Percentiles rank a stretch among this genome's conserved stretches.
Conservation (phyloP, 53 echinoderm and acorn worm species). For the Astropecten irregularis region DNA sequence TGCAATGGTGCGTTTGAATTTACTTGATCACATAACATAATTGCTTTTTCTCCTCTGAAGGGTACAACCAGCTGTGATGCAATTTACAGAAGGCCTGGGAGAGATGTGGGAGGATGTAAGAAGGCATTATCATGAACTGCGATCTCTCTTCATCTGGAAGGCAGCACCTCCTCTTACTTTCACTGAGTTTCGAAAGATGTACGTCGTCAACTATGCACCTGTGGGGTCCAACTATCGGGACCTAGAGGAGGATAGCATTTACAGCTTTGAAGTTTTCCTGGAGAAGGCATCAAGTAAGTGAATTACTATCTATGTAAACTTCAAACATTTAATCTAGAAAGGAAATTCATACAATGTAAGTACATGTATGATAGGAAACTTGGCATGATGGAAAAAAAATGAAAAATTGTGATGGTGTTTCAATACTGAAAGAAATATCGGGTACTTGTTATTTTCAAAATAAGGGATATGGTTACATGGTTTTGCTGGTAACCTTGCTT, state of each 20-base stretch:
- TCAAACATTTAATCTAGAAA: not conserved
- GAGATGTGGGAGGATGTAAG: not conserved
- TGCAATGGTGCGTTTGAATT: slow-evolving; percentile 6
- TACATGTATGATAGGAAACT: slow-evolving; percentile 2
- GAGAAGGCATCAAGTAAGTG: slow-evolving; percentile 22
- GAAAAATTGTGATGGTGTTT: not conserved
- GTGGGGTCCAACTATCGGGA: slow-evolving; percentile 7
- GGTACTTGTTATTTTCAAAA: slow-evolving; percentile 1
- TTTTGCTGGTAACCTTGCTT: not conserved
- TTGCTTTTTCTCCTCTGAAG: slow-evolving; percentile 14
- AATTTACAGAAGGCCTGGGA: slow-evolving; percentile 11
- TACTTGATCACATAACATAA: slow-evolving; percentile 4
- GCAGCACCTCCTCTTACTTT: slow-evolving; percentile 16
- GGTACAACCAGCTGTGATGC: slow-evolving; percentile 25
- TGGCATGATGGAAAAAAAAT: slow-evolving; percentile 1
- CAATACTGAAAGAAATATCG: not conserved
- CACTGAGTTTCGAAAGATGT: slow-evolving; percentile 3
- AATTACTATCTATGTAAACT: slow-evolving; percentile 10
- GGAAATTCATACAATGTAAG: not conserved
- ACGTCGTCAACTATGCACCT: slow-evolving; percentile 11
- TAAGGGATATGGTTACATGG: slow-evolving; percentile 12
- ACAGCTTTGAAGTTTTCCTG: slow-evolving; percentile 16
- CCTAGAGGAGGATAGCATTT: slow-evolving; percentile 7
- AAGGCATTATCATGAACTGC: not conserved
- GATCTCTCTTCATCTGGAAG: slow-evolving; percentile 9